phyloP scores from a whole-genome alignment of 1,140 invertebrate species.

The Heliconius hermathena region DNA sequence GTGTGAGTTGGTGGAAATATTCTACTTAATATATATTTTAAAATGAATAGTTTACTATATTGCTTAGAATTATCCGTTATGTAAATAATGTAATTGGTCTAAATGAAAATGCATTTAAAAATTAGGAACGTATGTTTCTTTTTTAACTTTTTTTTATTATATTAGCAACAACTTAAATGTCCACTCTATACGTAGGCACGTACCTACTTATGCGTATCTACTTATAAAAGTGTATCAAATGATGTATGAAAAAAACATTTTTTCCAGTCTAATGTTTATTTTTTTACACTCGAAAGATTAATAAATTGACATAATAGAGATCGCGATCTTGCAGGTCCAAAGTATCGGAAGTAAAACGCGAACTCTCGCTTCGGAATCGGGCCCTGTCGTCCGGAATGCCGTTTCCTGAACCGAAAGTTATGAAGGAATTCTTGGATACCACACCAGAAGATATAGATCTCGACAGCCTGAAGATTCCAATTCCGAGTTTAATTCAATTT shows the following conservation, averaged over 20 bases:
- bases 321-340: slow-evolving; percentile 76
- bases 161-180: too few species aligned
- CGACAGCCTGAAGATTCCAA: slow-evolving; percentile 82
- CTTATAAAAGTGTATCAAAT: too few species aligned
- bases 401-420: slow-evolving; percentile 88
- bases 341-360: slow-evolving; percentile 84
- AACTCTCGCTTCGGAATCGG: slow-evolving; percentile 86
- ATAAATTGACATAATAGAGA: neutral
- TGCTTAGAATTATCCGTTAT: too few species aligned
- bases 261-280: neutral
- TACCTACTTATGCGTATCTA: too few species aligned
- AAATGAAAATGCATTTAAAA: neutral
- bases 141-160: too few species aligned
- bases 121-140: neutral
- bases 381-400: slow-evolving; percentile 83
- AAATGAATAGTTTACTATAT: too few species aligned
- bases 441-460: slow-evolving; percentile 71
- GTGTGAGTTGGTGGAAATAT: neutral
- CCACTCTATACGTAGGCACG: too few species aligned
- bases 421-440: slow-evolving; percentile 87
- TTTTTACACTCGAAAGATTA: neutral
- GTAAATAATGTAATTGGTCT: too few species aligned
- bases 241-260: too few species aligned
- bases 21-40: too few species aligned
- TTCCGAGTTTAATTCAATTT: slow-evolving; percentile 87